phyloP scores from a whole-genome alignment of 2,888 invertebrate genomes.

The Spisula subtruncata region DNA sequence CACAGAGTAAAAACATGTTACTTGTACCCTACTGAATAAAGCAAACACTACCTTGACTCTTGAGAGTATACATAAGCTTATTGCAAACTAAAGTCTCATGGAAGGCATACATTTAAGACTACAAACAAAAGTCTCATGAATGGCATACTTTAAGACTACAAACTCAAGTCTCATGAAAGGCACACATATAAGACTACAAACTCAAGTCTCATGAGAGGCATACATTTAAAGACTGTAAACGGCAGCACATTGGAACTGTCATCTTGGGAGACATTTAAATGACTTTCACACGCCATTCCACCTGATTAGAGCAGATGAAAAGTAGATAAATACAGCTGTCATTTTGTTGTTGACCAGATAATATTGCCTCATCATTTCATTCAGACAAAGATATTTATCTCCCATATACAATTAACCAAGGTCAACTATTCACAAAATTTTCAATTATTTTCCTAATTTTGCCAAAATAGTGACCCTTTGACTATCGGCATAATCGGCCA shows the following conservation, averaged over 20 bases:
- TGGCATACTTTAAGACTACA: not conserved
- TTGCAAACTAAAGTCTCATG: not conserved
- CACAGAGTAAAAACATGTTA: too few species aligned
- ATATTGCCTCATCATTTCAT: not conserved
- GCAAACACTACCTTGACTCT: too few species aligned
- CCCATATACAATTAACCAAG: not conserved
- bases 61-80: too few species aligned
- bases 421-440: constrained; percentile 7
- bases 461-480: constrained; percentile 57
- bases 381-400: not conserved
- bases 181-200: not conserved
- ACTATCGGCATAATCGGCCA: constrained; percentile 34
- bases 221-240: too few species aligned
- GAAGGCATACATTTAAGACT: too few species aligned
- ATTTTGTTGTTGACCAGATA: constrained; percentile 17
- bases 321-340: not conserved
- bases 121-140: too few species aligned
- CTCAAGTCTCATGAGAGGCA: too few species aligned
- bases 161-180: too few species aligned
- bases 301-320: not conserved
- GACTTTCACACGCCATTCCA: not conserved
- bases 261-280: not conserved
- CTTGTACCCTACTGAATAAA: too few species aligned
- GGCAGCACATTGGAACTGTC: not conserved
- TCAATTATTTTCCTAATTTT: constrained; percentile 20